Base-by-base conservation (phyloP, 2,797 vertebrate genomes). In the Acanthornis magna region DNA sequence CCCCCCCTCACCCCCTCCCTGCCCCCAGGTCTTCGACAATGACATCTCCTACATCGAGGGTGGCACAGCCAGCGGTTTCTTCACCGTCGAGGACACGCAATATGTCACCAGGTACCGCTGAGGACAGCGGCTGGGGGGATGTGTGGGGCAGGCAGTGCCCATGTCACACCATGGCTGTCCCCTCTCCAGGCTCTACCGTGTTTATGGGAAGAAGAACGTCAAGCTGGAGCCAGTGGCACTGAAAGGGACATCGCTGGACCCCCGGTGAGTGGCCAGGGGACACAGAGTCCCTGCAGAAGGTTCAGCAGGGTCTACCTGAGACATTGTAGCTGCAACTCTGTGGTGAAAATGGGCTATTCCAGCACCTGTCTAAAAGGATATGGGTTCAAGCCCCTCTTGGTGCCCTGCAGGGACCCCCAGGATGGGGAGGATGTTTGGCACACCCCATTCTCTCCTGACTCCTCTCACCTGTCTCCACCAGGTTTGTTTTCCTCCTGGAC, bases 41-140 rank as follows among this genome's bases (percentile, higher is more conserved):
- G 98, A 99, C 92, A 99, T 99, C 85, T 99, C 99, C 72, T 99
- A 99, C 97, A 99, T 99, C 0, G 99, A 99, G 97, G 99, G 99
- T 23, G 99, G 99, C 40, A 99, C 99, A 0, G 97, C 98, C 92
- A 99, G 99, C 1, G 99, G 99, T 40, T 99, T 99, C 97, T 99
- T 98, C 96, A 99, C 99, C 0, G 99, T 99, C 3, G 99, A 99
- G 94, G 99, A 99, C 93, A 97, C 98, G 0, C 96, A 98, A 13
- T 99, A 99, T 1, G 5, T 98, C 86, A 97, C 98, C 96, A 99
- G 98, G 99, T 99, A 95, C 7, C 0, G 3, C 36, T 34, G 17
- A 50, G n/a, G 23, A n/a, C 15, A 18, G 30, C 34, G 4, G 9
- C 54, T 27, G 40, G 42, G 21, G 48, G 7, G 6, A 8, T 7